Percentiles rank a stretch among this genome's conserved stretches.
These are phyloP conservation scores for Anoplopoma fimbria DNA, from an alignment of 2,113 vertebrate species.

Conservation along the genomic window DNA sequence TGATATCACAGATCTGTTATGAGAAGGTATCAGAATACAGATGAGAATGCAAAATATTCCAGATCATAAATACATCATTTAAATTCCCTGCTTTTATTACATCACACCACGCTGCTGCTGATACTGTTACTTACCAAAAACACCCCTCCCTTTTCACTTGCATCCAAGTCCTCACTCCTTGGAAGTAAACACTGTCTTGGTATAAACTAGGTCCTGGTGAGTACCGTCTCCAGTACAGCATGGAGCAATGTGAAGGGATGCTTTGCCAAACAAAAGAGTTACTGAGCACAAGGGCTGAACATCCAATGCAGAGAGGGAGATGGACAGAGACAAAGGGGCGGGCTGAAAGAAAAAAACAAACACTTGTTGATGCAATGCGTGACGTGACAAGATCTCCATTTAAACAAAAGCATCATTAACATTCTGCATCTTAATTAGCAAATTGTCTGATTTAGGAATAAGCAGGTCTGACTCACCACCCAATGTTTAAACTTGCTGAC, in stretches of 20 bases:
- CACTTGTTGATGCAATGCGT: slow-evolving; percentile 47
- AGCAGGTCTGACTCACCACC: not conserved
- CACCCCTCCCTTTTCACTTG: slow-evolving; percentile 19
- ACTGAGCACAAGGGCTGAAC: slow-evolving; percentile 75
- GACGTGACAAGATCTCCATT: slow-evolving; percentile 28
- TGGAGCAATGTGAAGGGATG: slow-evolving; percentile 73
- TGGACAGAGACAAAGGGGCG: slow-evolving; percentile 40
- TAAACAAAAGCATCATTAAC: slow-evolving; percentile 12
- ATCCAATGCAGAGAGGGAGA: slow-evolving; percentile 68
- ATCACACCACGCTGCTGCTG: not conserved
- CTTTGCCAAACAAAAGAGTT: slow-evolving; percentile 80
- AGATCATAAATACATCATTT: not conserved
- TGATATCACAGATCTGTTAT: slow-evolving; percentile 35
- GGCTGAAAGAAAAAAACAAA: slow-evolving; percentile 42
- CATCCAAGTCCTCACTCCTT: slow-evolving; percentile 27
- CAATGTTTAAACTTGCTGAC: slow-evolving; percentile 31
- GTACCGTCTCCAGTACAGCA: slow-evolving; percentile 80
- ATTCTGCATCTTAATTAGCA: slow-evolving; percentile 18
- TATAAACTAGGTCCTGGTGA: slow-evolving; percentile 67
- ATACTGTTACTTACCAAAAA: slow-evolving; percentile 53
- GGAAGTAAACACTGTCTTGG: slow-evolving; percentile 51
- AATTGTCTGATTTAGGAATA: slow-evolving; percentile 2
- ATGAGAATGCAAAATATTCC: not conserved
- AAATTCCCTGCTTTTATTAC: not conserved
- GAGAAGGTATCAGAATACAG: slow-evolving; percentile 15